Base-by-base conservation (phyloP, 2,113 vertebrate species). In the Pterocles orientalis region DNA sequence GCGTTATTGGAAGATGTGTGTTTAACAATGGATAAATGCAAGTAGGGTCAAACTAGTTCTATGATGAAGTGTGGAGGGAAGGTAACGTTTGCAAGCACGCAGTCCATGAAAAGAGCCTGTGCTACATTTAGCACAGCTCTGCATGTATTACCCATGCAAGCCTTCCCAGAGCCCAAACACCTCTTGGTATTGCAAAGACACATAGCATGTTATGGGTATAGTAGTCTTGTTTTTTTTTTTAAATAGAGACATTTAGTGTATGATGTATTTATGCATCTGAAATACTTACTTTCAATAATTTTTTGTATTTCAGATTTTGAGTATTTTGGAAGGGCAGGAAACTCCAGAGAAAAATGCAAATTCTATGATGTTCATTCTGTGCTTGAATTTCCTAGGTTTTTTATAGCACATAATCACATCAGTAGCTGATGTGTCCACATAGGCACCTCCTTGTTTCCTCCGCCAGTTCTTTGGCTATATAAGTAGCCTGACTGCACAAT, bases 41-140 rank as follows among this genome's bases (percentile, higher is more conserved):
- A 36, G 33, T 29, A 60, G 19, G 6, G 15, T 48, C 34, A 48
- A 60, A 77, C 14, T 26, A 7, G 0, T 81, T 65, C 47, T 54
- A 2, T 0, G 0, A 8, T 33, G n/a, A 53, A 77, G n/a, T 3
- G 0, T 18, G 14, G 41, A 70, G 14, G 5, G 15, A 18, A 28
- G 2, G 6, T 31, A 25, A 78, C 41, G 8, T 58, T 64, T 60
- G 34, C 39, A 66, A 18, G 6, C 12, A 8, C 3, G 19, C 0
- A 0, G 31, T 34, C 53, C 2, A 0, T 58, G 69, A 29, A 8
- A 6, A 43, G 47, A 85, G 28, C 26, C 41, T 57, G 47, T 0
- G 0, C 51, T 70, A 39, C 41, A 2, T 62, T 71, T 36, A 45
- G 21, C 28, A 28, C 12, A 31, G 56, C 14, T 12, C 43, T 50